Evolutionary conservation across 1,140 invertebrate genomes (phyloP).

Genomic region (Saccostrea glomerata): DNA sequence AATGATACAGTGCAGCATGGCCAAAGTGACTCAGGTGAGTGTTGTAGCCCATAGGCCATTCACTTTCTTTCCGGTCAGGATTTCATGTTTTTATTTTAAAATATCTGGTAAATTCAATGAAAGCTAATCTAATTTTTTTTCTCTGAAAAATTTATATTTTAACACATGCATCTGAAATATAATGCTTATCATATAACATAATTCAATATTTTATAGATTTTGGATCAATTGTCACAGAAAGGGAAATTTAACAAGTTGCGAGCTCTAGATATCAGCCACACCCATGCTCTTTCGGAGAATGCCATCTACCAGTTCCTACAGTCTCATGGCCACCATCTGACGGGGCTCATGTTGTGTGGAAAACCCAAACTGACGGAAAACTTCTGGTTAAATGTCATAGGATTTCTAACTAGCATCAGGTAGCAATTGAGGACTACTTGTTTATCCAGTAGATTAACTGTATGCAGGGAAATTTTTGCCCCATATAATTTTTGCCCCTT

Average conservation of each 20-base stretch:
- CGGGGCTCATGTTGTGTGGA: constrained; percentile 92
- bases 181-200: neutral
- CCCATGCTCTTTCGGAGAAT: constrained; percentile 96
- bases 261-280: constrained; percentile 95
- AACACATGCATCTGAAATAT: too few relatives aligned
- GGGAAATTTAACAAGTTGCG: constrained; percentile 92
- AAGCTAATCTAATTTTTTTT: too few relatives aligned
- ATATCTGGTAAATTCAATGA: too few relatives aligned
- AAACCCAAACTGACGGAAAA: constrained; percentile 99
- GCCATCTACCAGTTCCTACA: constrained; percentile 94
- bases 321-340: constrained; percentile 91
- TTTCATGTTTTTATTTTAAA: too few relatives aligned
- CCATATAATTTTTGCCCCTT: too few relatives aligned
- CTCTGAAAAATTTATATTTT: too few relatives aligned
- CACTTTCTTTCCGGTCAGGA: too few relatives aligned
- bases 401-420: constrained; percentile 93
- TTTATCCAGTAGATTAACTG: neutral
- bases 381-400: constrained; percentile 95
- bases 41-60: too few relatives aligned
- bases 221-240: constrained; percentile 92
- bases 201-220: constrained; percentile 81
- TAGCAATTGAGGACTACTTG: constrained; percentile 77
- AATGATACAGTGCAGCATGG: too few relatives aligned
- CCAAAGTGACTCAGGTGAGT: too few relatives aligned
- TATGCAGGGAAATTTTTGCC: neutral